These are phyloP conservation scores for Eurystomus gularis DNA, from an alignment of 2,113 vertebrate genomes.

Conservation along the genomic window DNA sequence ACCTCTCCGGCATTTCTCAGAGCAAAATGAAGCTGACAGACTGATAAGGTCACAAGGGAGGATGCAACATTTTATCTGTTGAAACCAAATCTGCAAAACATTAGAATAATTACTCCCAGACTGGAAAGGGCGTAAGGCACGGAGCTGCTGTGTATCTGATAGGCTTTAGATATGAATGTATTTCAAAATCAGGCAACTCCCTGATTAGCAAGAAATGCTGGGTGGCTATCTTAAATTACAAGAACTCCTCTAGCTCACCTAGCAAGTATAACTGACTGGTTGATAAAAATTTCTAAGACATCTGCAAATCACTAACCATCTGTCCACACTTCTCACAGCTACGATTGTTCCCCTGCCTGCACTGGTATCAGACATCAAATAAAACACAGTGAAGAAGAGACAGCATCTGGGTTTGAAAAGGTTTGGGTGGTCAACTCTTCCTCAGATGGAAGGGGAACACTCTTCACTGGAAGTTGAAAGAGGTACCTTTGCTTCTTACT, in stretches of 20 bases:
- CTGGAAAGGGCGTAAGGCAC: not conserved
- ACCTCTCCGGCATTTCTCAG: not conserved
- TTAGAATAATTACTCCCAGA: not conserved
- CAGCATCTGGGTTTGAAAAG: not conserved
- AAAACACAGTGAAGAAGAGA: not conserved
- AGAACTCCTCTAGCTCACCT: not conserved
- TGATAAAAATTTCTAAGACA: not conserved
- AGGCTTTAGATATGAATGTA: not conserved
- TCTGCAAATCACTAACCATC: not conserved
- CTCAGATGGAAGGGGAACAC: not conserved
- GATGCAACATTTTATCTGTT: not conserved
- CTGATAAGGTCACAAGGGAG: not conserved
- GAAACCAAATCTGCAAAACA: not conserved
- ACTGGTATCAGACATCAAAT: not conserved
- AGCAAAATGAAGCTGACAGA: not conserved
- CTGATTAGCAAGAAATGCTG: not conserved
- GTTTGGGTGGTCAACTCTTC: not conserved
- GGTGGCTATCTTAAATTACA: not conserved
- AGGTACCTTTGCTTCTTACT: not conserved
- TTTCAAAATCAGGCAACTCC: not conserved
- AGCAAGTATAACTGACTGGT: not conserved
- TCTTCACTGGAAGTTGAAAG: not conserved
- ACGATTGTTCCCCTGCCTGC: not conserved
- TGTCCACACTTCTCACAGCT: not conserved
- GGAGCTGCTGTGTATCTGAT: not conserved